Evolutionary conservation across 2,113 vertebrate species (phyloP).

Genomic region (Epinephelus moara): DNA sequence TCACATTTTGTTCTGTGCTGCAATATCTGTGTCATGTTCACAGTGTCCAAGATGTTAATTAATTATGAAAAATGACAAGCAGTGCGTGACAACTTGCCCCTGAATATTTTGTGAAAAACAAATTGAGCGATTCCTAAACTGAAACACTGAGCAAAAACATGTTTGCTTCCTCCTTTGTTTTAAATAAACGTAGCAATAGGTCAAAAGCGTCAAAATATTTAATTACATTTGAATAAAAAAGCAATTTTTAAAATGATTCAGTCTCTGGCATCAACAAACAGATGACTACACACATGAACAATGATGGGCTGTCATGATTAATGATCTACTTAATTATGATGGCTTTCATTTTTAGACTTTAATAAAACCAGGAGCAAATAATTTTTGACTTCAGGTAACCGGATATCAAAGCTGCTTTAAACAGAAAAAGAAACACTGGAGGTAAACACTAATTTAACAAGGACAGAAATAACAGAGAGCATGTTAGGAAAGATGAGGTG

Average conservation of each 20-base stretch:
- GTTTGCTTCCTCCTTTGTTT: neutral
- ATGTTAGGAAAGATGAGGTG: neutral
- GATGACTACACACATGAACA: neutral
- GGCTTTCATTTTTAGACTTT: neutral
- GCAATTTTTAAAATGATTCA: neutral
- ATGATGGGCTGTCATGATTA: slow-evolving; percentile 3
- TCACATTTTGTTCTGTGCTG: slow-evolving; percentile 42
- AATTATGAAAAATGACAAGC: slow-evolving; percentile 30
- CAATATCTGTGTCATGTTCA: slow-evolving; percentile 34
- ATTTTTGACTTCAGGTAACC: slow-evolving; percentile 2
- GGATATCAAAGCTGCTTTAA: neutral
- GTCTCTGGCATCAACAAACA: neutral
- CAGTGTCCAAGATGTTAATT: slow-evolving; percentile 37
- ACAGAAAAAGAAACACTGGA: neutral
- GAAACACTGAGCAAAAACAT: neutral
- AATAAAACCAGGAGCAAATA: neutral
- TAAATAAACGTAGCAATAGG: neutral
- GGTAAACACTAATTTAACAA: neutral
- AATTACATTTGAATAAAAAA: neutral
- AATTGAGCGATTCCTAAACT: neutral
- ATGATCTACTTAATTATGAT: slow-evolving; percentile 2
- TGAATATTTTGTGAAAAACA: neutral
- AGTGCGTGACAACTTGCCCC: neutral
- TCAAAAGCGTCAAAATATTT: neutral
- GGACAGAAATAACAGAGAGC: neutral